Evolutionary conservation across 2,888 invertebrate species (phyloP).

Genomic region (Dicyrtomina minuta): DNA sequence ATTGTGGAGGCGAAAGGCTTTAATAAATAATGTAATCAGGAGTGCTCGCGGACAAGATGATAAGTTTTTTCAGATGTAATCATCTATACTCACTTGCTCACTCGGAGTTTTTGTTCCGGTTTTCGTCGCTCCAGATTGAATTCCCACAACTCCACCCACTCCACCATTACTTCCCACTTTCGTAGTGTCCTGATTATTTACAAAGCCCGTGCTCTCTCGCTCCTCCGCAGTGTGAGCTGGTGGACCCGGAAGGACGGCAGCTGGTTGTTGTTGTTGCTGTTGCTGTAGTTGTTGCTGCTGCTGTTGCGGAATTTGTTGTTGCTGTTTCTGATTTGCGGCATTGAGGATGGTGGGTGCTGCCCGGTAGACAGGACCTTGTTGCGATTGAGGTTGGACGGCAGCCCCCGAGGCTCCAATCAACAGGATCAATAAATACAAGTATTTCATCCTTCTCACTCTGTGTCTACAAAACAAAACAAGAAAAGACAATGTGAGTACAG

Average conservation of each 20-base stretch:
- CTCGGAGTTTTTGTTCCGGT: background rate
- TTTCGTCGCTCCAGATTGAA: background rate
- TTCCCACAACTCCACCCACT: constrained; percentile 8
- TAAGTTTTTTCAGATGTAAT: background rate
- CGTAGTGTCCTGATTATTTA: background rate
- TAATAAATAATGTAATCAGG: background rate
- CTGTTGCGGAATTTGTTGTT: too few species aligned
- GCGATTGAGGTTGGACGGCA: constrained; percentile 5
- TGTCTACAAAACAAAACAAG: too few species aligned
- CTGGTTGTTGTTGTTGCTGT: background rate
- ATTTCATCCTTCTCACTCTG: constrained; percentile 22
- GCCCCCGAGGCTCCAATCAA: constrained; percentile 15
- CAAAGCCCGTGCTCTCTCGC: constrained; percentile 35
- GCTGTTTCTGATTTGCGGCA: background rate
- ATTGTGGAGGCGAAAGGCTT: background rate
- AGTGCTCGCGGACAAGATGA: background rate
- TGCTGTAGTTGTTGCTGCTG: too few species aligned
- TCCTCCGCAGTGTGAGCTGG: constrained; percentile 33
- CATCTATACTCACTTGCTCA: background rate
- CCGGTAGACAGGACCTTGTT: constrained; percentile 32
- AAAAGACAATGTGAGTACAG: too few species aligned
- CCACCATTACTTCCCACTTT: background rate
- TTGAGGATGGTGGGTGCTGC: constrained; percentile 9
- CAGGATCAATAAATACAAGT: constrained; percentile 23
- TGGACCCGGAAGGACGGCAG: too few species aligned